These are phyloP conservation scores for Mesitornis unicolor DNA, from an alignment of 2,113 vertebrate genomes.

Conservation along the genomic window DNA sequence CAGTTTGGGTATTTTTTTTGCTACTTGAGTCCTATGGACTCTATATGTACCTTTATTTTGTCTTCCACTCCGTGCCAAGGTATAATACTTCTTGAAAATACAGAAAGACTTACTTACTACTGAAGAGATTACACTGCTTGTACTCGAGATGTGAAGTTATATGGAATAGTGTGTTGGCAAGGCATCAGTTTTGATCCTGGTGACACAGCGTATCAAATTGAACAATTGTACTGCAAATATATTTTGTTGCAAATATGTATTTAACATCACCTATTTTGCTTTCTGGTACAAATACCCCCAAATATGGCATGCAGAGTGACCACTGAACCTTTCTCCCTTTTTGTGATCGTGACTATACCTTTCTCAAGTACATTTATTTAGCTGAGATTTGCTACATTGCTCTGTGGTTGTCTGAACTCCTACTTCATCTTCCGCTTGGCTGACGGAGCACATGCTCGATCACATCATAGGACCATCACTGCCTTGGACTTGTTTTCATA, in stretches of 20 bases:
- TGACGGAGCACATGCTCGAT: neutral
- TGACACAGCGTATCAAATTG: neutral
- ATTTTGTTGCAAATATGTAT: neutral
- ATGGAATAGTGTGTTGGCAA: neutral
- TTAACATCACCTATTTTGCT: neutral
- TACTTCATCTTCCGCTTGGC: neutral
- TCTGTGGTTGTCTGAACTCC: neutral
- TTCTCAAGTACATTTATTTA: neutral
- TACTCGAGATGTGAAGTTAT: neutral
- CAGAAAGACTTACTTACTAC: neutral
- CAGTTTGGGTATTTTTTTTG: neutral
- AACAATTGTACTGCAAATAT: neutral
- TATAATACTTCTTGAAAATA: neutral
- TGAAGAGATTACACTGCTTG: neutral
- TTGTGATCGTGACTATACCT: fast-evolving
- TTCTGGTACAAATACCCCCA: neutral
- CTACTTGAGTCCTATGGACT: neutral
- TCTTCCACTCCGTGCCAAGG: neutral
- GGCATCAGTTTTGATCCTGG: neutral
- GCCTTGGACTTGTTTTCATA: neutral
- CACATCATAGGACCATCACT: neutral
- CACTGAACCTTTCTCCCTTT: neutral
- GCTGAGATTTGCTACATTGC: neutral
- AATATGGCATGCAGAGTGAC: neutral
- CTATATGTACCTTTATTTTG: neutral